Evolutionary conservation across 2,888 invertebrate genomes (phyloP).

Genomic region (Drosophila subsilvestris): DNA sequence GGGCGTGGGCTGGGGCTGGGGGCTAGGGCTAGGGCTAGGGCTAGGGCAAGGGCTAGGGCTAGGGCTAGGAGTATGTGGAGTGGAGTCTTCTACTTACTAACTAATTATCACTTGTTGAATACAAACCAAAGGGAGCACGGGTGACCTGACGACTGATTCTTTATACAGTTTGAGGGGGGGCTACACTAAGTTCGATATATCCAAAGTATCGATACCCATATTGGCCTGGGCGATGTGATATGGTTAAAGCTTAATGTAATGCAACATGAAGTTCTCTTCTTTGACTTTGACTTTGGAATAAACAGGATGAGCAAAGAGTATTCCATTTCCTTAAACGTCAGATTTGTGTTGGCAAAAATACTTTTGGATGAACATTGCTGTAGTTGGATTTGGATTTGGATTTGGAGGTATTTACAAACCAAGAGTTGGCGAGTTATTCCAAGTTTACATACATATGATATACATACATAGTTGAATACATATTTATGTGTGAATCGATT

Average conservation of each 20-base stretch:
- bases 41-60: background rate
- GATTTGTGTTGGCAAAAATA: conserved; percentile 30
- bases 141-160: conserved; percentile 32
- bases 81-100: conserved; percentile 40
- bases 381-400: conserved; percentile 12
- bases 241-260: conserved; percentile 60
- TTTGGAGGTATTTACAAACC: conserved; percentile 29
- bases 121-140: conserved; percentile 43
- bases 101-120: conserved; percentile 56
- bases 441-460: conserved; percentile 40
- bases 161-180: conserved; percentile 47
- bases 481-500: conserved; percentile 22
- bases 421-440: conserved; percentile 41
- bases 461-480: background rate
- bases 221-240: conserved; percentile 53
- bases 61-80: background rate
- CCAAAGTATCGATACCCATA: conserved; percentile 36
- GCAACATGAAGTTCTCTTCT: conserved; percentile 43
- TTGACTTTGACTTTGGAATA: conserved; percentile 58
- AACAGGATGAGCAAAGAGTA: conserved; percentile 70
- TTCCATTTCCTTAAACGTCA: conserved; percentile 23
- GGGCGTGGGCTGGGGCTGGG: too few species aligned
- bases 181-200: conserved; percentile 45
- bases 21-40: background rate
- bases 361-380: conserved; percentile 27